Percentiles rank a stretch among this genome's conserved stretches.
These are phyloP conservation scores for Caretta caretta DNA, from an alignment of 2,113 vertebrate genomes.

Conservation along the genomic window DNA sequence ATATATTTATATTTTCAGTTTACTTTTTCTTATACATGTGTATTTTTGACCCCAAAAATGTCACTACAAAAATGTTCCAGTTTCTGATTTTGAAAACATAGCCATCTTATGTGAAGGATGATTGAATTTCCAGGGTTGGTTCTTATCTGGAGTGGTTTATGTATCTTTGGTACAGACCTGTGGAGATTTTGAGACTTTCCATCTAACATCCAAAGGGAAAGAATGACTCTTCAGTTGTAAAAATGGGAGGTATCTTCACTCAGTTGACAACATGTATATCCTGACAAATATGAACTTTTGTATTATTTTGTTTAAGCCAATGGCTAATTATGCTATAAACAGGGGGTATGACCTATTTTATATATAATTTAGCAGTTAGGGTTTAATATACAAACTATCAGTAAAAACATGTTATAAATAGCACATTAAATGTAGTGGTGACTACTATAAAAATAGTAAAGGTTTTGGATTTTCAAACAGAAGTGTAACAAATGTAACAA, in stretches of 20 bases:
- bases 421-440: neutral
- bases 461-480: neutral
- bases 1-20: neutral
- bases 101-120: neutral
- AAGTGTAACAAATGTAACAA: neutral
- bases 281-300: neutral
- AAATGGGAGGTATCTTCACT: fast-evolving
- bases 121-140: neutral
- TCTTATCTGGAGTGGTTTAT: neutral
- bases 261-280: neutral
- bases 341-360: slow-evolving; percentile 40
- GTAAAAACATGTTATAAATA: neutral
- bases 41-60: neutral
- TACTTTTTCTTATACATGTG: neutral
- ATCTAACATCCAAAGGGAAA: neutral
- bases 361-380: slow-evolving; percentile 24
- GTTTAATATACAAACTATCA: slow-evolving; percentile 35
- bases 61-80: neutral
- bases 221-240: neutral
- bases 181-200: neutral
- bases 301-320: neutral
- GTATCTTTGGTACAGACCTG: neutral
- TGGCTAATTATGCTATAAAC: slow-evolving; percentile 37
- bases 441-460: neutral
- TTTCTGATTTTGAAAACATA: neutral